Base-by-base conservation (phyloP, 2,797 vertebrate species). In the Aeoliscus strigatus region DNA sequence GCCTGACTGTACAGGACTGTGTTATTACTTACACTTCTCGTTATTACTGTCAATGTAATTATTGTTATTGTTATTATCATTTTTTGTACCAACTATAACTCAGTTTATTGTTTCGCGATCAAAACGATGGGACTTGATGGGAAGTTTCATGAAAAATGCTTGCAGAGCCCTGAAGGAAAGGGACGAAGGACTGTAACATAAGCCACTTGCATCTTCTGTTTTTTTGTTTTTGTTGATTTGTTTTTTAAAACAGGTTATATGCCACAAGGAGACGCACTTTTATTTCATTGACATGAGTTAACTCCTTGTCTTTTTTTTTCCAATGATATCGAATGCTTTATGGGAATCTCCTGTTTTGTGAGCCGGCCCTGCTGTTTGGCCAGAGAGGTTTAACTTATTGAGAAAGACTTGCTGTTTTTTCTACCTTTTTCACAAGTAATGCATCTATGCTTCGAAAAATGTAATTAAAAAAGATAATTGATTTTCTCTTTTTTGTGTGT, bases 351-450 rank as follows among this genome's bases (percentile, higher is more conserved):
- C 49, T 78, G 79, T 90, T 87, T 85, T 82, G 86, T 88, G 86
- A 86, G 81, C 76, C 65, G 77, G 69, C 69, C 73, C 63, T 38
- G 62, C 57, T 75, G 77, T 83, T 78, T 55, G 40, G 74, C 85
- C 80, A 72, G 76, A 83, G 80, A 83, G 81, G 85, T 89, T 90
- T 93, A 93, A 94, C 88, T 93, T 93, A 93, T 93, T 93, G 87
- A 90, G 86, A 88, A 88, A 89, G 82, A 87, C 77, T 87, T 87
- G 91, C 90, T 90, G 88, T 89, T 91, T 90, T 92, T 89, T 88
- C 87, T 88, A 88, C 83, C 79, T 90, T 90, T 90, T 89, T 86
- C 87, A 89, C 86, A 84, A 86, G 83, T 86, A 86, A 82, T 85
- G 82, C 87, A 84, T 87, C 86, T 83, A 79, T 82, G 84, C 87